A percentile compares a stretch with the other conserved stretches of the same genome.
phyloP scores from a whole-genome alignment of 2,888 invertebrate genomes.

The Ophion costatus region DNA sequence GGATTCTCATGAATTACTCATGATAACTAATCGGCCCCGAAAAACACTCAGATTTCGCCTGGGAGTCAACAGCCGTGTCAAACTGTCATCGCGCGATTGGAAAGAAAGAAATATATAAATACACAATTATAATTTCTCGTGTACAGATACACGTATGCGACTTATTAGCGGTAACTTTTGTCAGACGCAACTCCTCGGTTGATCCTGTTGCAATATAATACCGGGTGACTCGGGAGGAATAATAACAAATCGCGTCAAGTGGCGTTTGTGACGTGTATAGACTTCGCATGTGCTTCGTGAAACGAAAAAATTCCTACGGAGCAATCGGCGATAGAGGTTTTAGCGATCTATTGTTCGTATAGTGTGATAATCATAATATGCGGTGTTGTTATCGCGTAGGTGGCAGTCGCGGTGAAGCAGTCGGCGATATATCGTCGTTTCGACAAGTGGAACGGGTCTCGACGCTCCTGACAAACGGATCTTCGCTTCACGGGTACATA shows the following conservation, averaged over 20 bases:
- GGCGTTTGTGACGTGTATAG: not conserved
- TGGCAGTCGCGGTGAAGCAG: slow-evolving; percentile 41
- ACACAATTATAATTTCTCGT: too few species aligned
- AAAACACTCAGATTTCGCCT: not conserved
- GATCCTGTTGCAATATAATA: not conserved
- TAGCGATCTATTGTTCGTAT: slow-evolving; percentile 31
- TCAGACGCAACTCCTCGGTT: not conserved
- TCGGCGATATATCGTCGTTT: slow-evolving; percentile 57
- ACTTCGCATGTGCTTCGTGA: not conserved
- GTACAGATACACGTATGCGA: not conserved
- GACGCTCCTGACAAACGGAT: slow-evolving; percentile 60
- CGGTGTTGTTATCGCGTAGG: slow-evolving; percentile 61
- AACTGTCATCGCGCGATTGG: not conserved
- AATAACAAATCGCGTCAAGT: not conserved
- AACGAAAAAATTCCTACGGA: slow-evolving; percentile 1
- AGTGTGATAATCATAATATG: slow-evolving; percentile 51
- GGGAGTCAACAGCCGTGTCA: not conserved
- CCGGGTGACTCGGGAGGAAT: not conserved
- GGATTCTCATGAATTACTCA: slow-evolving; percentile 16
- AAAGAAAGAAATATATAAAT: too few species aligned
- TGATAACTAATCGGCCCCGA: not conserved
- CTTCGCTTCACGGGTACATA: slow-evolving; percentile 60
- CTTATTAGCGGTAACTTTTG: slow-evolving; percentile 1
- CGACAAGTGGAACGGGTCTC: slow-evolving; percentile 61
- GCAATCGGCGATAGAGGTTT: slow-evolving; percentile 36